Percentiles rank a stretch among this genome's conserved stretches.
Evolutionary conservation across 2,888 invertebrate genomes (phyloP).

Genomic region (Caenorhabditis panamensis): DNA sequence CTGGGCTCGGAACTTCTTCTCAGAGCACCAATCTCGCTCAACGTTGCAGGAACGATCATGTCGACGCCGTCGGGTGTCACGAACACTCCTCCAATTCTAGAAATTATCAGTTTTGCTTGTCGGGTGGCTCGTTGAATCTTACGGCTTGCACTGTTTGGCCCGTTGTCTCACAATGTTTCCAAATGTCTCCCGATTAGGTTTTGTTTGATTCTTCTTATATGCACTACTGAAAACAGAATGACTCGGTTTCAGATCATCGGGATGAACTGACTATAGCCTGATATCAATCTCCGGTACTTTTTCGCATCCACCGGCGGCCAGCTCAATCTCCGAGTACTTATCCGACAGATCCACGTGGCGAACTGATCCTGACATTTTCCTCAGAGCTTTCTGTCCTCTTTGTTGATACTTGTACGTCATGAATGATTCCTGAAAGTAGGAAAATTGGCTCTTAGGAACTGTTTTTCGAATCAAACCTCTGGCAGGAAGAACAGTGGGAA

Average conservation of each 20-base stretch:
- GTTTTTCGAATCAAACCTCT: conserved; percentile 3
- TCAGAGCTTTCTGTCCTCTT: background rate
- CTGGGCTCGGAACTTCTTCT: background rate
- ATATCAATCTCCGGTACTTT: conserved; percentile 3
- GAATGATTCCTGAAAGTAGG: background rate
- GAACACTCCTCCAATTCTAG: conserved; percentile 28
- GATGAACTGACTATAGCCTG: conserved; percentile 10
- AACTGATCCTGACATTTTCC: background rate
- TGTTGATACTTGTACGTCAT: conserved; percentile 7
- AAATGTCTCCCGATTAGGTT: background rate
- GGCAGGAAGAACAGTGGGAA: conserved; percentile 16
- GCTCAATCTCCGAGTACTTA: background rate
- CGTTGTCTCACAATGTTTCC: background rate
- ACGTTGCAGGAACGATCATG: conserved; percentile 27
- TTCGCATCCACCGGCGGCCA: conserved; percentile 5
- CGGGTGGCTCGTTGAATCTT: background rate
- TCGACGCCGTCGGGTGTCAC: conserved; percentile 12
- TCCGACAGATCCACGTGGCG: conserved; percentile 6
- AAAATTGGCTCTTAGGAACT: background rate
- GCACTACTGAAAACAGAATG: background rate
- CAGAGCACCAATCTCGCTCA: background rate
- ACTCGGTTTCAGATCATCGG: too few species aligned
- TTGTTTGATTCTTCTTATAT: background rate
- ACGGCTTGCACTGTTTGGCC: conserved; percentile 18
- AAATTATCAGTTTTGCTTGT: background rate